Evolutionary conservation across 2,797 vertebrate genomes (phyloP), one percentile per base, ranked within the genome.

Genomic region (Melanotaenia boesemani): DNA sequence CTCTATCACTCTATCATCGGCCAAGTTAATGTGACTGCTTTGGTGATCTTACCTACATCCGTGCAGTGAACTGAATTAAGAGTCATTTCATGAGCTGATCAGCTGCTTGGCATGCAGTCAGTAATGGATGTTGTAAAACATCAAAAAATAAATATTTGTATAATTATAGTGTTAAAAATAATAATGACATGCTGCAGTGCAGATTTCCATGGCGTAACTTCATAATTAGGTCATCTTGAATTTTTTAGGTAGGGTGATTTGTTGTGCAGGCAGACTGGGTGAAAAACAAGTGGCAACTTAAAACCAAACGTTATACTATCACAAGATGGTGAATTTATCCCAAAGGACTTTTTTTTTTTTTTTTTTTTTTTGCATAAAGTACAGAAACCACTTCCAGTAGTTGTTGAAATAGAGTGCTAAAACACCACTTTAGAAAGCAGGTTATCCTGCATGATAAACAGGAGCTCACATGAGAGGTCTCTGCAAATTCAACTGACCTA

Each of bases 401-500:
- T 37, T 56, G 37, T 34, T 59, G 26, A 24, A 55, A 28, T 28
- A 22, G 16, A 74, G 13, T 22, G 12, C 62, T 63, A 50, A 39
- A 56, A 46, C 48, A 46, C 57, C 37, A 16, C 50, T 22, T 44
- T 48, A 0, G 24, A 0, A 20, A 60, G 54, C 70, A 28, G 37
- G 32, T 72, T 69, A 12, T 66, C 72, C 41, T 8, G 24, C 46
- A 12, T 54, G 39, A 46, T 54, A 67, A 67, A 65, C 18, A 48
- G 6, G 54, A 69, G 63, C 67, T 70, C 56, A 46, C 64, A 48
- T 30, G 37, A 57, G 74, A 55, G n/a, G 41, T 61, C 61, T 76
- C 61, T 73, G 79, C 70, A 77, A 77, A 69, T 83, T 75, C 84
- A 56, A 73, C 69, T 87, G 85, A 85, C 84, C 87, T 87, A 86